Conservation (phyloP, 2,113 vertebrate species). For the Oplegnathus fasciatus region DNA sequence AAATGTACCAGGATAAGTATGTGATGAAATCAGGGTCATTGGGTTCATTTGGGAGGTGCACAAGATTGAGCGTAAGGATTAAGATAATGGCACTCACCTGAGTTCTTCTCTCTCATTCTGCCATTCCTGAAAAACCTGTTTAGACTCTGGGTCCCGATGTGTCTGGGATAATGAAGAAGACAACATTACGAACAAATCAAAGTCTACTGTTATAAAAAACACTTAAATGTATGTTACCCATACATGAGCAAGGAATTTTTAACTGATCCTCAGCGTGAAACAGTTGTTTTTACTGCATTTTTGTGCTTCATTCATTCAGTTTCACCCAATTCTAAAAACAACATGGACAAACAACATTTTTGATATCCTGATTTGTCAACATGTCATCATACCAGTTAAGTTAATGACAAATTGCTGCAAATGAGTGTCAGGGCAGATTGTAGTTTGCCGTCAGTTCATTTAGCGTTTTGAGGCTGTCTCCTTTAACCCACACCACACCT, state of each 20-base stretch:
- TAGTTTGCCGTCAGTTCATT: background rate
- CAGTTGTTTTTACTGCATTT: background rate
- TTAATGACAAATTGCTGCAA: background rate
- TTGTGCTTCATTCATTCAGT: background rate
- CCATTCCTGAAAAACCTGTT: conserved; percentile 87
- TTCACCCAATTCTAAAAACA: background rate
- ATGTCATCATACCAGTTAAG: background rate
- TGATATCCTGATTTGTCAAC: background rate
- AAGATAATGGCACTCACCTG: conserved; percentile 74
- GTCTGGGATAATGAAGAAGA: conserved; percentile 70
- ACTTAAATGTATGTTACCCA: background rate
- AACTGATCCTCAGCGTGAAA: background rate
- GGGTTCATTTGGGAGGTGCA: background rate
- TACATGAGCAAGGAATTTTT: background rate
- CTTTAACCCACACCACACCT: background rate
- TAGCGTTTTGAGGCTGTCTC: background rate
- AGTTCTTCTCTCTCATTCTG: conserved; percentile 88
- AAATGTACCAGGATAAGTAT: background rate
- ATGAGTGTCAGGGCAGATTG: background rate
- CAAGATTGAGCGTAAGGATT: background rate
- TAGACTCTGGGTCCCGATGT: conserved; percentile 83
- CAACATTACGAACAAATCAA: background rate
- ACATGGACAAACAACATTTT: background rate
- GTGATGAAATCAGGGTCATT: background rate
- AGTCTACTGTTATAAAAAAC: background rate